Conservation (phyloP, 2,113 vertebrate genomes). For the Neomonachus schauinslandi region DNA sequence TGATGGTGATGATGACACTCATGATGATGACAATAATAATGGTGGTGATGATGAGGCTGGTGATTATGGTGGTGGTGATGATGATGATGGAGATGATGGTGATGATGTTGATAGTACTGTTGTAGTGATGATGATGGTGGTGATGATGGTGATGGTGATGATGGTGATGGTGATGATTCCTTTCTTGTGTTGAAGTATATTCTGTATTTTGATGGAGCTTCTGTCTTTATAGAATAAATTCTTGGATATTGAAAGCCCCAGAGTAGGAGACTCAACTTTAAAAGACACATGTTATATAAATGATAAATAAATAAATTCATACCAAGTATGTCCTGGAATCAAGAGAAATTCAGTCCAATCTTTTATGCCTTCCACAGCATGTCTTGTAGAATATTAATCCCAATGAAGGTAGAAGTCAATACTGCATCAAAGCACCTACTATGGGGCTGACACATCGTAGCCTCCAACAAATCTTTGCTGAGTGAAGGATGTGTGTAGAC, state of each 20-base stretch:
- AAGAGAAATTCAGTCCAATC: background rate
- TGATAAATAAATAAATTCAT: background rate
- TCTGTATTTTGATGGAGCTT: background rate
- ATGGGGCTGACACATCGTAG: fast-evolving
- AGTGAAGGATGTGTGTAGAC: background rate
- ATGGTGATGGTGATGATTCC: background rate
- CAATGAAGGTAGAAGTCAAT: background rate
- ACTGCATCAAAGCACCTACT: fast-evolving
- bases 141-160: background rate
- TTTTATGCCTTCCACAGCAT: background rate
- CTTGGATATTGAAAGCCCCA: background rate
- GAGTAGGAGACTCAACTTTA: background rate
- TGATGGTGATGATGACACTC: background rate
- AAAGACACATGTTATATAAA: background rate
- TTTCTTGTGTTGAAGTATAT: background rate
- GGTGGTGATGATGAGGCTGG: background rate
- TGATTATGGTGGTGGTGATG: background rate
- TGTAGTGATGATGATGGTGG: background rate
- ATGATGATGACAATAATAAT: background rate
- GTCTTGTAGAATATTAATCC: background rate
- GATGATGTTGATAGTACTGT: too few species aligned
- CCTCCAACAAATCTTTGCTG: background rate
- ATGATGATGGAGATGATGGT: background rate
- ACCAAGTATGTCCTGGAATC: background rate
- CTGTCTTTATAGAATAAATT: background rate